phyloP scores from a whole-genome alignment of 1,140 invertebrate genomes.

The Drosophila biarmipes region DNA sequence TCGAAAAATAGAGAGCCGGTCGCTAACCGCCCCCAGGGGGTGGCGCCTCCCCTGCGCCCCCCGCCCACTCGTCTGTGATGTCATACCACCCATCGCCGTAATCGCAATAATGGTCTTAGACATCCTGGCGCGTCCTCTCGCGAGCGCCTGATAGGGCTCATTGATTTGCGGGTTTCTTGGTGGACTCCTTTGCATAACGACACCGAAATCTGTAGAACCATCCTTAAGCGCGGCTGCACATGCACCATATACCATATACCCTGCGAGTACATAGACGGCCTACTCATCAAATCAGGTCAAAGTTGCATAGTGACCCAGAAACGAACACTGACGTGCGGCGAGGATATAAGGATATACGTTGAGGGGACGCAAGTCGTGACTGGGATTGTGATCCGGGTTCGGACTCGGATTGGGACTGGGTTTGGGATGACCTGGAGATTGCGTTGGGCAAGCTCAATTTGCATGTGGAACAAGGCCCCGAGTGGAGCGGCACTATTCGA shows the following conservation, averaged over 20 bases:
- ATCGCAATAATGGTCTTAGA: constrained; percentile 74
- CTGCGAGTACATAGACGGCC: constrained; percentile 8
- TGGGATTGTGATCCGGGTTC: constrained; percentile 8
- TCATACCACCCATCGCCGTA: constrained; percentile 38
- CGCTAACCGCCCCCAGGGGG: constrained; percentile 43
- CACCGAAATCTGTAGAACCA: constrained; percentile 1
- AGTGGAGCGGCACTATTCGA: constrained; percentile 1
- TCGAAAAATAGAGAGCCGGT: constrained; percentile 56
- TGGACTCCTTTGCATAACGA: constrained; percentile 29
- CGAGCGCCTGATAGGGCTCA: constrained; percentile 15
- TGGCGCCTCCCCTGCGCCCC: constrained; percentile 5
- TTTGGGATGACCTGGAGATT: neutral
- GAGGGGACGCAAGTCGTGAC: constrained; percentile 32
- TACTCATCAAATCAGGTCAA: constrained; percentile 72
- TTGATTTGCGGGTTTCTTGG: constrained; percentile 38
- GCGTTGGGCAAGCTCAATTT: neutral
- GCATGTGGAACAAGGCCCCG: neutral
- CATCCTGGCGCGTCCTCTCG: constrained; percentile 57
- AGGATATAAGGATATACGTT: constrained; percentile 50
- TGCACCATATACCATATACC: constrained; percentile 4
- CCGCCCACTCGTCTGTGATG: constrained; percentile 9
- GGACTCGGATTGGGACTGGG: neutral
- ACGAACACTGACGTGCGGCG: constrained; percentile 57
- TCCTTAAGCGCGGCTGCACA: constrained; percentile 9
- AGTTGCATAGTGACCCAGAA: constrained; percentile 77